These are phyloP conservation scores for Bothrops jararaca DNA, from an alignment of 2,113 vertebrate genomes.

Conservation along the genomic window DNA sequence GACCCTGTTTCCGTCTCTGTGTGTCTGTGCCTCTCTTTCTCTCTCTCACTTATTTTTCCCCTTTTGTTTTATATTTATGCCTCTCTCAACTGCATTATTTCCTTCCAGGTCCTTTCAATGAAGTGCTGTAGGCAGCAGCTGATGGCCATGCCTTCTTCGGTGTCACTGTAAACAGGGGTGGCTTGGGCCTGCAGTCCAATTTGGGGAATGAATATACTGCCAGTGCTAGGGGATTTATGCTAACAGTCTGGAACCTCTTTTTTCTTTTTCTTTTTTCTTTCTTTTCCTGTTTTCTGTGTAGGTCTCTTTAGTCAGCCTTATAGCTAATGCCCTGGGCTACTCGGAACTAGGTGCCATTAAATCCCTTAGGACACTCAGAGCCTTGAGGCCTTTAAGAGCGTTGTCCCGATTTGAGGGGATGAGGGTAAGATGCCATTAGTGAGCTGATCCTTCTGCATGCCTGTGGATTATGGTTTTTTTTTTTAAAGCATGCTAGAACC, in stretches of 20 bases:
- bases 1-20: conserved; percentile 77
- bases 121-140: conserved; percentile 83
- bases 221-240: conserved; percentile 90
- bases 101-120: conserved; percentile 96
- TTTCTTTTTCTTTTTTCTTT: conserved; percentile 79
- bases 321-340: conserved; percentile 99
- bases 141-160: conserved; percentile 73
- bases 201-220: conserved; percentile 62
- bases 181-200: conserved; percentile 66
- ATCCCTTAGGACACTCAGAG: conserved; percentile 99
- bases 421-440: conserved; percentile 99
- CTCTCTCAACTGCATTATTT: conserved; percentile 89
- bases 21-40: conserved; percentile 64
- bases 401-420: conserved; percentile 99
- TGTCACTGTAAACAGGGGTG: conserved; percentile 54
- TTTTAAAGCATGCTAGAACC: conserved; percentile 95
- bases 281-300: conserved; percentile 96
- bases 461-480: conserved; percentile 74
- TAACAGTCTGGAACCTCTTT: conserved; percentile 98
- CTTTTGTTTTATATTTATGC: conserved; percentile 62
- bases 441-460: conserved; percentile 99
- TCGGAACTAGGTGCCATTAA: conserved; percentile 99
- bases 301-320: conserved; percentile 99
- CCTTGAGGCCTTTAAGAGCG: conserved; percentile 99
- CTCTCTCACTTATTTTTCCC: conserved; percentile 68